Evolutionary conservation across 1,140 invertebrate genomes (phyloP), one percentile per base, ranked within the genome.

Genomic region (Leptopilina clavipes): DNA sequence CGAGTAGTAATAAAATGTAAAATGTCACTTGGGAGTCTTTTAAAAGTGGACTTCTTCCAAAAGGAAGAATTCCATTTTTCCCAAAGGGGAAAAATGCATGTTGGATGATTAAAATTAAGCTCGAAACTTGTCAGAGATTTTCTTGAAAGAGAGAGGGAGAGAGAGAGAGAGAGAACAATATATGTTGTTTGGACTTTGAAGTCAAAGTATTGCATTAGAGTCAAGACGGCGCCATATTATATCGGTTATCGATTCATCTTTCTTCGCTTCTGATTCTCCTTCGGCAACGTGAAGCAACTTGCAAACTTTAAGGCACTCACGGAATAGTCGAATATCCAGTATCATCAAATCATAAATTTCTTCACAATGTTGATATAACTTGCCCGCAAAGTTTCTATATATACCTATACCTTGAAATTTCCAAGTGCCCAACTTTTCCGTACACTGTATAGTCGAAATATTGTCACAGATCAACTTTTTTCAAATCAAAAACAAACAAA

Each of bases 161-260:
- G n/a, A n/a, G n/a, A n/a, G n/a, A n/a, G n/a, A n/a, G n/a, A n/a
- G 12, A 31, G 22, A 31, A 22, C 12, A 22, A 52, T 17, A 7
- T 17, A 65, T 65, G 22, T 65, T 31, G 25, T 31, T 31, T 31
- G 25, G 5, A 31, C 59, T 65, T 65, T 65, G 22, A 14, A 37
- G 22, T 22, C 22, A 31, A 65, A 65, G 59, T n/a, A 65, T 65
- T 65, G 59, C 22, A 65, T 65, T 65, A 65, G 59, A 65, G 22
- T 31, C 59, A 31, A 65, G 59, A 65, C 59, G 19, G 56, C 10
- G 59, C 59, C 59, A 65, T 31, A 65, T 65, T 65, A 65, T 65
- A 65, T 65, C 59, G 59, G 59, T 65, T 65, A 65, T 65, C 59
- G 59, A 65, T 65, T 65, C 59, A 65, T 37, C 59, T 25, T 65